A percentile compares a stretch with the other conserved stretches of the same genome.
Conservation (phyloP, 1,140 invertebrate genomes). For the Drosophila prosaltans region DNA sequence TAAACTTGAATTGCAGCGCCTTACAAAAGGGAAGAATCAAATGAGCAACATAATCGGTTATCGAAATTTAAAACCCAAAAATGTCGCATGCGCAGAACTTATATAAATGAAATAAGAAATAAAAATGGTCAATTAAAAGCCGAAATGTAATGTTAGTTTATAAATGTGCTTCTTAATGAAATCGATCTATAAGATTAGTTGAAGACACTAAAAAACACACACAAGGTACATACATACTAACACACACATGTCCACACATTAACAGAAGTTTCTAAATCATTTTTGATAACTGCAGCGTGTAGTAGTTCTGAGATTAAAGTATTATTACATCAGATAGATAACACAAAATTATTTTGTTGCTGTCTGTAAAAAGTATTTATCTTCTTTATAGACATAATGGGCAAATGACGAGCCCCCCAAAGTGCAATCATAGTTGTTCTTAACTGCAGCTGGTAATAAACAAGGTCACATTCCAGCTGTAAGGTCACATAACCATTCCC, state of each 20-base stretch:
- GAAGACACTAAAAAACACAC: not conserved
- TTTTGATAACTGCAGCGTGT: not conserved
- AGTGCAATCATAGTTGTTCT: slow-evolving; percentile 4
- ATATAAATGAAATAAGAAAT: no score
- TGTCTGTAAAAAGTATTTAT: not conserved
- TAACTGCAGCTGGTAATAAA: slow-evolving; percentile 1
- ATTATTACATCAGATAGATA: slow-evolving; percentile 8
- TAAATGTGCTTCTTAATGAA: not conserved
- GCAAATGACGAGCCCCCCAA: slow-evolving; percentile 1
- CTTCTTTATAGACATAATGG: not conserved
- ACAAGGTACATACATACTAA: not conserved
- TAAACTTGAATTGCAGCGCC: no score
- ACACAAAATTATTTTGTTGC: not conserved
- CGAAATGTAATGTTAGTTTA: not conserved
- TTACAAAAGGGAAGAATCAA: no score
- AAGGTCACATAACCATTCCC: not conserved
- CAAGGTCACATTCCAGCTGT: not conserved
- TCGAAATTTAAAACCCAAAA: no score
- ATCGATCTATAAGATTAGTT: not conserved
- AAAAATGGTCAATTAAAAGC: not conserved
- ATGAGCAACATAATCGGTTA: no score
- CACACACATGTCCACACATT: not conserved
- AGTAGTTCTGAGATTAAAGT: not conserved
- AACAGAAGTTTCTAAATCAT: not conserved
- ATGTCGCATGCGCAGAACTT: no score